These are phyloP conservation scores for Lycodopsis pacificus DNA, from an alignment of 2,797 vertebrate genomes.

Conservation along the genomic window DNA sequence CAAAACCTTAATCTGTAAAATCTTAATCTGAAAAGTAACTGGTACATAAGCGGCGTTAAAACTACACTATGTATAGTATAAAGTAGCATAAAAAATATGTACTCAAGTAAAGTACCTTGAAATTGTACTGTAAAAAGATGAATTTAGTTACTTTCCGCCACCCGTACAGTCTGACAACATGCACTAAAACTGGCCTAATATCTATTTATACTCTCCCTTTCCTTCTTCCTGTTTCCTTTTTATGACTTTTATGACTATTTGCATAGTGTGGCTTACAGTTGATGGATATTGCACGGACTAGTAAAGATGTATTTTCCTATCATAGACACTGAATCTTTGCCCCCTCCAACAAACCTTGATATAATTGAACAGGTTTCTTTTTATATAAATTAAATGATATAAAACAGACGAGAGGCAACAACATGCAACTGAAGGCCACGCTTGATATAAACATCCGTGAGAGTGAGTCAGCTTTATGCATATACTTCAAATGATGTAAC, in stretches of 20 bases:
- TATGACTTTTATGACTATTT: not conserved
- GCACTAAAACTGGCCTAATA: not conserved
- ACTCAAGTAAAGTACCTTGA: not conserved
- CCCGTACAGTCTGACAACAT: not conserved
- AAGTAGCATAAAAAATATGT: not conserved
- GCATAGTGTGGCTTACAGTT: not conserved
- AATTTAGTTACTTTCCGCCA: not conserved
- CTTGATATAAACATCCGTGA: not conserved
- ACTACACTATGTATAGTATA: not conserved
- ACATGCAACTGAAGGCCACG: too few relatives aligned
- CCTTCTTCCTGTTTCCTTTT: not conserved
- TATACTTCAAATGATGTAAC: not conserved
- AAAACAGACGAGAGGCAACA: too few relatives aligned
- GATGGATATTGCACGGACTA: not conserved
- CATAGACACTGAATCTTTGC: not conserved
- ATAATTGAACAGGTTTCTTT: not conserved
- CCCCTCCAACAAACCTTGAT: not conserved
- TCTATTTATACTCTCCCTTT: not conserved
- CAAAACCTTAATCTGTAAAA: too few relatives aligned
- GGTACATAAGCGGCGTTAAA: not conserved
- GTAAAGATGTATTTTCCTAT: not conserved
- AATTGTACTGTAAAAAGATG: not conserved
- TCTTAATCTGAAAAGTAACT: too few relatives aligned
- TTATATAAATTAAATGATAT: not conserved
- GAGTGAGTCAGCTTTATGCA: not conserved